phyloP scores from a whole-genome alignment of 2,888 invertebrate species.

The Rotaria sp. region DNA sequence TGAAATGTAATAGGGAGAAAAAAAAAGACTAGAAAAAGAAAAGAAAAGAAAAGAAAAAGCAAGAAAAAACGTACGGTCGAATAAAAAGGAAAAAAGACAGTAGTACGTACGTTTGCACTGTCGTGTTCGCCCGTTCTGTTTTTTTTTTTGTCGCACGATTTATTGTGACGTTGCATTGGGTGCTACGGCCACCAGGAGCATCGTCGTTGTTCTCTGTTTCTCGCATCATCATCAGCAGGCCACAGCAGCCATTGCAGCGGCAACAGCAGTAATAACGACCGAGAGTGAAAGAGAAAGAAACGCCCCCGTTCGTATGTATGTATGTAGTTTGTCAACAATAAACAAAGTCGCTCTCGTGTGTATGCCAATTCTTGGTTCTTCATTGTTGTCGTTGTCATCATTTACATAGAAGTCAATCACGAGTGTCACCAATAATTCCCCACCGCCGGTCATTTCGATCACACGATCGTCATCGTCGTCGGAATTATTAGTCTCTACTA shows the following conservation, averaged over 20 bases:
- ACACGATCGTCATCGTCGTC: constrained; percentile 19
- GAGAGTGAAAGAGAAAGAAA: background rate
- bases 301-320: background rate
- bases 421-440: constrained; percentile 14
- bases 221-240: constrained; percentile 7
- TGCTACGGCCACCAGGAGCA: constrained; percentile 10
- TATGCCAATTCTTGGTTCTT: background rate
- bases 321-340: constrained; percentile 3
- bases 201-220: background rate
- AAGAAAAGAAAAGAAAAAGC: background rate
- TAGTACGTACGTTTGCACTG: background rate
- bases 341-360: background rate
- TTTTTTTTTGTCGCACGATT: background rate
- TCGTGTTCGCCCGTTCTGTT: background rate
- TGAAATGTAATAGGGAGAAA: background rate
- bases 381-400: background rate
- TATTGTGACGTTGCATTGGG: background rate
- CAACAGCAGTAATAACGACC: background rate
- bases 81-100: background rate
- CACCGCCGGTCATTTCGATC: constrained; percentile 24
- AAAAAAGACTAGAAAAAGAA: background rate
- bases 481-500: background rate
- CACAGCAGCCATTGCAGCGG: background rate
- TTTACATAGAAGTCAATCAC: constrained; percentile 13
- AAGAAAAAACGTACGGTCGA: background rate